Evolutionary conservation across 2,888 invertebrate species (phyloP).

Genomic region (Diadegma fenestrale): DNA sequence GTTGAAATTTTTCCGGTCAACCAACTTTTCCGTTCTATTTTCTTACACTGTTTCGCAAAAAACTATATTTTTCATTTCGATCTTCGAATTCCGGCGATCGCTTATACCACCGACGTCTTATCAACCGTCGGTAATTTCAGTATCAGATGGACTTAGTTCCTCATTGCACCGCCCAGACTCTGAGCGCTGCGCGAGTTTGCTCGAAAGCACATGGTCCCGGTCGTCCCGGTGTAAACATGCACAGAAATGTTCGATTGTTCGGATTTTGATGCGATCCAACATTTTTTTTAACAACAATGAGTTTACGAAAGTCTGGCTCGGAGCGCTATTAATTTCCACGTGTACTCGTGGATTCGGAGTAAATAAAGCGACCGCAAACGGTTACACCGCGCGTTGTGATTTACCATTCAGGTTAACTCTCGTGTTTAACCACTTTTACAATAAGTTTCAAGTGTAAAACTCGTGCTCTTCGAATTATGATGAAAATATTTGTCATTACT

Average conservation of each 20-base stretch:
- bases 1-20: no score
- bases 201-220: not conserved
- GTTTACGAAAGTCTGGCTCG: not conserved
- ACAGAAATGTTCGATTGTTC: not conserved
- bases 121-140: not conserved
- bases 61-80: no score
- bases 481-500: not conserved
- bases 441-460: not conserved
- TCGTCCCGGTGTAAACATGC: slow-evolving; percentile 5
- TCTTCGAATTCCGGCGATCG: no score
- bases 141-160: not conserved
- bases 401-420: not conserved
- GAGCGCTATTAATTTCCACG: not conserved
- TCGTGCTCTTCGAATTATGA: not conserved
- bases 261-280: not conserved
- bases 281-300: not conserved
- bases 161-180: not conserved
- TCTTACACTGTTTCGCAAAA: no score
- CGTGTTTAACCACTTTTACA: not conserved
- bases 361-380: not conserved
- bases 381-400: not conserved
- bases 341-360: not conserved
- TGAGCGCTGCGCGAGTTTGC: not conserved
- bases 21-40: no score
- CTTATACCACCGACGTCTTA: not conserved